Conservation (phyloP, 2,888 invertebrate species). For the Agonopterix heracliana region DNA sequence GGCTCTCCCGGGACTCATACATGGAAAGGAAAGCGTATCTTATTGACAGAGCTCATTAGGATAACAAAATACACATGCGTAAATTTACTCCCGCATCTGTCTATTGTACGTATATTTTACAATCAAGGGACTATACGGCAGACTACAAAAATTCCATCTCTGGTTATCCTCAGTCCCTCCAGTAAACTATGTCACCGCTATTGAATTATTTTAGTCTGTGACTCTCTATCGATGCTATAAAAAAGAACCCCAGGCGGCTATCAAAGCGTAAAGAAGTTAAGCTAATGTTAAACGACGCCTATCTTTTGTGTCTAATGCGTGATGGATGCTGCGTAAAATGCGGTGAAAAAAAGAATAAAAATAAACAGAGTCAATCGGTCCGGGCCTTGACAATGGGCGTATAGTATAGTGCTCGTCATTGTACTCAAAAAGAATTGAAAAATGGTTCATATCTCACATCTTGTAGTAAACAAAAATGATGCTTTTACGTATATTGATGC, state of each 20-base stretch:
- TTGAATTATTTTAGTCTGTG: constrained; percentile 48
- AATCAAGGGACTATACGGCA: constrained; percentile 33
- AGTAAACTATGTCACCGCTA: constrained; percentile 35
- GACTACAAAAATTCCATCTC: constrained; percentile 39
- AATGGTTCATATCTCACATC: constrained; percentile 48
- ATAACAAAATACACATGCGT: constrained; percentile 71
- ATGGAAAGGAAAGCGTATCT: constrained; percentile 51
- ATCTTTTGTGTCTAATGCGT: constrained; percentile 70
- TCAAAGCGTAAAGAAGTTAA: constrained; percentile 75
- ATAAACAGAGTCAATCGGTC: constrained; percentile 49
- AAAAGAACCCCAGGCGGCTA: constrained; percentile 52
- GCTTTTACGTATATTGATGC: constrained; percentile 57
- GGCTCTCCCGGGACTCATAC: constrained; percentile 47
- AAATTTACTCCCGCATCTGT: constrained; percentile 55
- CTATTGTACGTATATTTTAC: constrained; percentile 45
- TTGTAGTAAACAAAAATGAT: constrained; percentile 40
- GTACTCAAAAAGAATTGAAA: constrained; percentile 46
- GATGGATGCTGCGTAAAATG: constrained; percentile 65
- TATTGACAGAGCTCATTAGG: constrained; percentile 67
- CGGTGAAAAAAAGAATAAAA: constrained; percentile 47
- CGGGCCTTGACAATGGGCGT: constrained; percentile 44
- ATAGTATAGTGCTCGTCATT: constrained; percentile 34
- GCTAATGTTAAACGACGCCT: constrained; percentile 72
- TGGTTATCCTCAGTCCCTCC: constrained; percentile 36
- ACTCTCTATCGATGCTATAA: constrained; percentile 21